phyloP scores from a whole-genome alignment of 2,797 vertebrate species.

The Phalanger gymnotis region DNA sequence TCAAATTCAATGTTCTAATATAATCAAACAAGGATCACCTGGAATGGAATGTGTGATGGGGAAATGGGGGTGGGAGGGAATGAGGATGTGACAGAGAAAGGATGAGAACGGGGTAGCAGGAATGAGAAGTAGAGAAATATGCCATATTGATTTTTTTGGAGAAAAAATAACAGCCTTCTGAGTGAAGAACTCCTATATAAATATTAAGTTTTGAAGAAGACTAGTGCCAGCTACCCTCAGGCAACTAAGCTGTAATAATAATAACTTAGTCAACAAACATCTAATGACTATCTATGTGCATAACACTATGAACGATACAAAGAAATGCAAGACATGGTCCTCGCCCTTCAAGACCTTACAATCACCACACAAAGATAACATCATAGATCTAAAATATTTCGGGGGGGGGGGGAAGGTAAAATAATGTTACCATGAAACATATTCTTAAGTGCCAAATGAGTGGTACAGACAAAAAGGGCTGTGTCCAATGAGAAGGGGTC shows the following conservation, averaged over 20 bases:
- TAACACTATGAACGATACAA: background rate
- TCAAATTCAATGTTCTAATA: background rate
- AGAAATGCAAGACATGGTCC: background rate
- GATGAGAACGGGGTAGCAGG: background rate
- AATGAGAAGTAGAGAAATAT: background rate
- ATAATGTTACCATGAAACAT: background rate
- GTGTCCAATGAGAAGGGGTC: background rate
- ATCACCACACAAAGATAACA: background rate
- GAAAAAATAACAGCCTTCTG: background rate
- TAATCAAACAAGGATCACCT: background rate
- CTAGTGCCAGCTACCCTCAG: background rate
- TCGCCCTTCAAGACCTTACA: background rate
- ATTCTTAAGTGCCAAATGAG: background rate
- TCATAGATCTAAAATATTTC: background rate
- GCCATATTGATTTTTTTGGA: slow-evolving; percentile 4
- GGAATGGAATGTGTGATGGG: background rate
- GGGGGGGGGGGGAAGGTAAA: background rate
- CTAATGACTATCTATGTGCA: background rate
- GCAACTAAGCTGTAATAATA: background rate
- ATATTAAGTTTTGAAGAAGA: background rate
- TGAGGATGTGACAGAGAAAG: background rate
- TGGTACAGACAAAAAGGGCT: background rate
- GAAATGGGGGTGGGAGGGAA: background rate
- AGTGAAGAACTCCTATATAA: background rate
- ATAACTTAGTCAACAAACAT: background rate